Evolutionary conservation across 2,113 vertebrate species (phyloP).

Genomic region (Lepus europaeus): DNA sequence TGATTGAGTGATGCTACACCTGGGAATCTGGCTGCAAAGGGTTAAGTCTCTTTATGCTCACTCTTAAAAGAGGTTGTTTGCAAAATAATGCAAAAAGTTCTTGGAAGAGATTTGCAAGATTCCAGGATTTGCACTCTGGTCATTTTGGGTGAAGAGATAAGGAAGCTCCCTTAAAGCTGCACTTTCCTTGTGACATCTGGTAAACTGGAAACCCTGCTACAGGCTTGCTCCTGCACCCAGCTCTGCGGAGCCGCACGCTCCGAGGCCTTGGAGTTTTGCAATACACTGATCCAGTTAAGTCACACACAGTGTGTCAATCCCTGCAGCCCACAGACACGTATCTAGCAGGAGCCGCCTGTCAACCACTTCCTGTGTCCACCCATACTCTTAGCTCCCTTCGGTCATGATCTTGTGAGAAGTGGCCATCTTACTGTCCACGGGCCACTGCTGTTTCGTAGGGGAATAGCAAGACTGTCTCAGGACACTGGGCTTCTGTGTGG

Average conservation of each 20-base stretch:
- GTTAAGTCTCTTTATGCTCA: not conserved
- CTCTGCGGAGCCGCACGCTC: not conserved
- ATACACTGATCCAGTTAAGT: constrained; percentile 38
- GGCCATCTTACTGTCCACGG: not conserved
- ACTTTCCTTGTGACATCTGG: not conserved
- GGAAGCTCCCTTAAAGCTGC: not conserved
- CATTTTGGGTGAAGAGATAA: constrained; percentile 10
- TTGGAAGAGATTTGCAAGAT: not conserved
- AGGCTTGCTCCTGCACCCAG: not conserved
- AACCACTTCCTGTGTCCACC: not conserved
- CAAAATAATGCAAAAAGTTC: not conserved
- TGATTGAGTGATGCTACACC: not conserved
- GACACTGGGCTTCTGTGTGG: not conserved
- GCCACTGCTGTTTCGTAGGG: not conserved
- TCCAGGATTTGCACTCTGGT: not conserved
- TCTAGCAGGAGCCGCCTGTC: not conserved
- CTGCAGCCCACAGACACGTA: not conserved
- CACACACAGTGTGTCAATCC: constrained; percentile 16
- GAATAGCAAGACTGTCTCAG: not conserved
- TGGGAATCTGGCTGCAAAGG: not conserved
- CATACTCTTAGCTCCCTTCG: not conserved
- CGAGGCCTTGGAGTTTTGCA: constrained; percentile 26
- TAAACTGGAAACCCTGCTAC: not conserved
- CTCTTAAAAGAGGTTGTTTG: not conserved
- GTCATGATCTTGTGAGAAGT: not conserved